Evolutionary conservation across 2,113 vertebrate species (phyloP), one percentile per base, ranked within the genome.

Genomic region (Gnathonemus echidnorhynchus): DNA sequence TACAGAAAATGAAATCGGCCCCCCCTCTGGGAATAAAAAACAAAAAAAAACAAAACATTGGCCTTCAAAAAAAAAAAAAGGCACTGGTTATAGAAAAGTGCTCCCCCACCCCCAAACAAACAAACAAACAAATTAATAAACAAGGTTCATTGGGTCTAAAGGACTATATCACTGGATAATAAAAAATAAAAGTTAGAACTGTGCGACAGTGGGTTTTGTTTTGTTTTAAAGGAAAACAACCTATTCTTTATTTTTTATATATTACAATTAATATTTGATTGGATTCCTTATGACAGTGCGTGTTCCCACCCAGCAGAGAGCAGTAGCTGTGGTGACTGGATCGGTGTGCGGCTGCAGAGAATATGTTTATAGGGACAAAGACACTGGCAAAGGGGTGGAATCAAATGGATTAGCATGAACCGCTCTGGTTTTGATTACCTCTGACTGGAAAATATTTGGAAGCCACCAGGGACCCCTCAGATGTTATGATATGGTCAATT

Each of bases 401-500:
- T 99, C 97, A 98, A 97, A 97, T 95, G 97, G 95, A 98, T 97
- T 97, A 98, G 95, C 96, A 96, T 97, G 94, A 96, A 96, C 95
- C 95, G 89, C 96, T 95, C 97, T 95, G 95, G 94, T 97, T 97
- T 96, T 98, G 97, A 99, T 99, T 98, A 96, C 97, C 97, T 98
- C 96, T 97, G 97, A 97, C 97, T 97, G 97, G 94, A 93, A 95
- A 95, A 97, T 96, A 96, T 97, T 97, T 95, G 94, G 93, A 92
- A 97, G 94, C 97, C 97, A 97, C 97, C 95, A 97, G 97, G 97
- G 97, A 96, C 97, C 97, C 97, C 95, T 97, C 97, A 97, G 94
- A 94, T 95, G 91, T 96, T 97, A 95, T 97, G 96, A 96, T 95
- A 95, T 96, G 93, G 95, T 95, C 95, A 96, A 96, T 96, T 96